phyloP scores from a whole-genome alignment of 2,113 vertebrate genomes.

The Steatornis caripensis region DNA sequence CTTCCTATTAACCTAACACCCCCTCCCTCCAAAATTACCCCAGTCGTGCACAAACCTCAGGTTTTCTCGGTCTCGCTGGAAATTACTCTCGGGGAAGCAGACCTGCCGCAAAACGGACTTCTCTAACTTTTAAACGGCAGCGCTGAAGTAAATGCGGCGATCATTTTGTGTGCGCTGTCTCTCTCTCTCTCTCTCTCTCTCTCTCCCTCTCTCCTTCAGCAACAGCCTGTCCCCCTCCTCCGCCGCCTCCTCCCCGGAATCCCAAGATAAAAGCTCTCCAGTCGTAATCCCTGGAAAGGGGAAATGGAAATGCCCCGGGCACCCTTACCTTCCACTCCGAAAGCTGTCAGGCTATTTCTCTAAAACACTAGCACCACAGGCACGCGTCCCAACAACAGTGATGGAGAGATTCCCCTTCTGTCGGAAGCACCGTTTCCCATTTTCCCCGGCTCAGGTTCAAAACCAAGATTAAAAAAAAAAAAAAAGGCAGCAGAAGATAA shows the following conservation, averaged over 20 bases:
- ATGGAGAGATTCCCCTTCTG: constrained; percentile 80
- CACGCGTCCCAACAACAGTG: constrained; percentile 76
- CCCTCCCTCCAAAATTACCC: constrained; percentile 29
- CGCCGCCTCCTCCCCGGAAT: constrained; percentile 56
- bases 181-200: constrained; percentile 4
- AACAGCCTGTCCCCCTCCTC: constrained; percentile 51
- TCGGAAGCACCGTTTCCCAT: constrained; percentile 89
- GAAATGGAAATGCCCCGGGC: constrained; percentile 32
- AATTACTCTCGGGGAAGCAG: constrained; percentile 15
- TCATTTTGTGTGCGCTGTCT: neutral
- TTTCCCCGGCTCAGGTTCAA: constrained; percentile 82
- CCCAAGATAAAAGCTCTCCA: neutral
- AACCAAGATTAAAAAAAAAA: constrained; percentile 72
- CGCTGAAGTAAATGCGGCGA: constrained; percentile 59
- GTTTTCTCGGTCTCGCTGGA: constrained; percentile 35
- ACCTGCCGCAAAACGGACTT: constrained; percentile 59
- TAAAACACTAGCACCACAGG: constrained; percentile 89
- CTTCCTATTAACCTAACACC: constrained; percentile 74
- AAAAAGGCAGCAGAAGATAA: constrained; percentile 65
- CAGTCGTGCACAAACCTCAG: constrained; percentile 41
- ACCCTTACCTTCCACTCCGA: constrained; percentile 96
- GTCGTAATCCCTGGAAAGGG: constrained; percentile 30
- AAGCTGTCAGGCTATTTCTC: constrained; percentile 93
- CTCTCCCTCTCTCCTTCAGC: constrained; percentile 31
- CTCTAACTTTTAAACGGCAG: constrained; percentile 75